phyloP scores from a whole-genome alignment of 2,797 vertebrate species.

The Anguilla anguilla region DNA sequence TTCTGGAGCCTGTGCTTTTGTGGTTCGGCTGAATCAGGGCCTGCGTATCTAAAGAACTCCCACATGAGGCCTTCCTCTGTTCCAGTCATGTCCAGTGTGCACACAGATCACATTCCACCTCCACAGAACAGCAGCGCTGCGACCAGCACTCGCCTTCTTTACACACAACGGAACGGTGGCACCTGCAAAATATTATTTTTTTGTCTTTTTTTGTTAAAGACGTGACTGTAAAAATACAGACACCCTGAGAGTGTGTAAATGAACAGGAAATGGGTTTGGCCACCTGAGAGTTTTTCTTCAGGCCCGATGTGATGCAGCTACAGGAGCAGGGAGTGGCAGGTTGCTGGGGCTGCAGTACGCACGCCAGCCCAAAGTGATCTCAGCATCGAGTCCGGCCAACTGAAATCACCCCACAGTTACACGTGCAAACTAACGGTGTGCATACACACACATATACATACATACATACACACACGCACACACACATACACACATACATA shows the following conservation, averaged over 20 bases:
- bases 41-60: not conserved
- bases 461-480: too few species aligned
- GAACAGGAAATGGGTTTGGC: slow-evolving; percentile 1
- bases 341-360: not conserved
- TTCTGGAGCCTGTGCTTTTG: not conserved
- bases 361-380: not conserved
- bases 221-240: not conserved
- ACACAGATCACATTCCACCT: not conserved
- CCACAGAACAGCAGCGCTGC: not conserved
- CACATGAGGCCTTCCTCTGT: not conserved
- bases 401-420: not conserved
- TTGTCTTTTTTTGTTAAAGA: not conserved
- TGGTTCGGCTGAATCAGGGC: not conserved
- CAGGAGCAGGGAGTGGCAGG: not conserved
- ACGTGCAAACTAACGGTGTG: too few species aligned
- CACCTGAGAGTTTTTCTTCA: not conserved
- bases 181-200: not conserved
- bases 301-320: not conserved
- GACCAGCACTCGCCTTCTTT: not conserved
- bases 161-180: not conserved
- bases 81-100: not conserved
- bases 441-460: too few species aligned
- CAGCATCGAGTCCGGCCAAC: too few species aligned
- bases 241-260: not conserved
- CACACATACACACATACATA: too few species aligned